Evolutionary conservation across 2,888 invertebrate genomes (phyloP).

Genomic region (Dicyrtoma fusca): DNA sequence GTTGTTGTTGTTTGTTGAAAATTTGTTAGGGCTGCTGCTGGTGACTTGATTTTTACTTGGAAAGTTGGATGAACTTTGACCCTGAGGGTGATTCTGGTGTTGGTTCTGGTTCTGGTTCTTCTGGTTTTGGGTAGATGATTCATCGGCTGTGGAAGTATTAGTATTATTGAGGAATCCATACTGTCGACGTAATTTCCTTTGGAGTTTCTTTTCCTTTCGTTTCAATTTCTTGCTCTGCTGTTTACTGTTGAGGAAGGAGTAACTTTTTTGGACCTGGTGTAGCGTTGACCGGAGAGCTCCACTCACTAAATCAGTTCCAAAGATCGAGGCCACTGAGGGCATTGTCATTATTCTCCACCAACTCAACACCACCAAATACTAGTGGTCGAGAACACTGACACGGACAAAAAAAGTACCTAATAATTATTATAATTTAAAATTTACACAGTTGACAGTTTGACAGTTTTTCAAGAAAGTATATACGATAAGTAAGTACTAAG

Average conservation of each 20-base stretch:
- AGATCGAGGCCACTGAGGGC: slow-evolving; percentile 46
- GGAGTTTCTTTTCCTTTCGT: slow-evolving; percentile 26
- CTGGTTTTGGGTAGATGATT: too few relatives aligned
- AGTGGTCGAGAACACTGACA: too few relatives aligned
- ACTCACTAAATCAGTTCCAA: slow-evolving; percentile 54
- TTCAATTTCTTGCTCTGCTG: slow-evolving; percentile 24
- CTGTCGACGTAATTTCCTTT: slow-evolving; percentile 22
- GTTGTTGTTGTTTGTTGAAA: too few relatives aligned
- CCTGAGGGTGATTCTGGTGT: background rate
- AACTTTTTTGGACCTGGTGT: slow-evolving; percentile 51
- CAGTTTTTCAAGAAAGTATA: too few relatives aligned
- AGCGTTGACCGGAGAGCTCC: slow-evolving; percentile 54
- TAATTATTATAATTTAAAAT: too few relatives aligned
- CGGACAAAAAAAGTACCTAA: too few relatives aligned
- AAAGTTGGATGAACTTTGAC: background rate
- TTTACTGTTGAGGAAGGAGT: slow-evolving; percentile 39
- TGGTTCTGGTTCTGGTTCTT: too few relatives aligned
- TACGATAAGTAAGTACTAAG: too few relatives aligned
- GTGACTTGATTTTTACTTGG: too few relatives aligned
- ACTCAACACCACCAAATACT: too few relatives aligned
- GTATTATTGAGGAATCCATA: slow-evolving; percentile 6
- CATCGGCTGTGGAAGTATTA: background rate
- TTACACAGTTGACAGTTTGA: too few relatives aligned
- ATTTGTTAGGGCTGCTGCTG: too few relatives aligned
- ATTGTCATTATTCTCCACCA: slow-evolving; percentile 34